These are phyloP conservation scores for Holacanthus passer DNA, from an alignment of 2,113 vertebrate species.

Conservation along the genomic window DNA sequence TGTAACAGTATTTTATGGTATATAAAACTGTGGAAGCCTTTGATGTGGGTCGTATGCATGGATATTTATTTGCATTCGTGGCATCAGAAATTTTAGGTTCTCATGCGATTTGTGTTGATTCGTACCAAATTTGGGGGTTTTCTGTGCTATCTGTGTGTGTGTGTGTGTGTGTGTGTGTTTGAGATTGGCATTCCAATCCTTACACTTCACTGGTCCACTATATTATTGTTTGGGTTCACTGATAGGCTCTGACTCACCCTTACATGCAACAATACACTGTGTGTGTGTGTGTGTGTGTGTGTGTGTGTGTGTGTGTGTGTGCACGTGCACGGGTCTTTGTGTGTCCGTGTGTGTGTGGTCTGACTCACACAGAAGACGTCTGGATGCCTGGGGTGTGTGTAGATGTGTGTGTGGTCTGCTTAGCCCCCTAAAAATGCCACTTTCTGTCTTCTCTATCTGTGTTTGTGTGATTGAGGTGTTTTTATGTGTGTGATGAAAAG, in stretches of 20 bases:
- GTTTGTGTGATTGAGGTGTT: slow-evolving; percentile 20
- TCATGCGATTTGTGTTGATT: background rate
- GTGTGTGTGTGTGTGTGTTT: slow-evolving; percentile 13
- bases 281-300: slow-evolving; percentile 49
- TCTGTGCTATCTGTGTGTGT: background rate
- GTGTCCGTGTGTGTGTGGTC: slow-evolving; percentile 64
- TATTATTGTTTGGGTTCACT: slow-evolving; percentile 70
- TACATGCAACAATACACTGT: slow-evolving; percentile 51
- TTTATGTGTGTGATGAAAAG: slow-evolving; percentile 2
- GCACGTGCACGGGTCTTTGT: slow-evolving; percentile 66
- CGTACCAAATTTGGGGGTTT: background rate
- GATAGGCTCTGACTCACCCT: slow-evolving; percentile 68
- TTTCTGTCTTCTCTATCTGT: background rate
- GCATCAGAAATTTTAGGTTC: background rate
- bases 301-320: slow-evolving; percentile 52
- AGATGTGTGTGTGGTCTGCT: slow-evolving; percentile 36
- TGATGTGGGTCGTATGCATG: background rate
- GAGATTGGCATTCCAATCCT: slow-evolving; percentile 53
- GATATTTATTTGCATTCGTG: background rate
- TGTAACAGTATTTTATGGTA: background rate
- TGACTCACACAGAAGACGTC: slow-evolving; percentile 25
- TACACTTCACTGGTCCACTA: slow-evolving; percentile 53
- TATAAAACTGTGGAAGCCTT: background rate
- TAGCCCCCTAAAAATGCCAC: background rate
- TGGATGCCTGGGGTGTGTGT: slow-evolving; percentile 17